Percentiles rank a stretch among this genome's conserved stretches.
Evolutionary conservation across 1,140 invertebrate genomes (phyloP).

Genomic region (Aphelenchoides besseyi): DNA sequence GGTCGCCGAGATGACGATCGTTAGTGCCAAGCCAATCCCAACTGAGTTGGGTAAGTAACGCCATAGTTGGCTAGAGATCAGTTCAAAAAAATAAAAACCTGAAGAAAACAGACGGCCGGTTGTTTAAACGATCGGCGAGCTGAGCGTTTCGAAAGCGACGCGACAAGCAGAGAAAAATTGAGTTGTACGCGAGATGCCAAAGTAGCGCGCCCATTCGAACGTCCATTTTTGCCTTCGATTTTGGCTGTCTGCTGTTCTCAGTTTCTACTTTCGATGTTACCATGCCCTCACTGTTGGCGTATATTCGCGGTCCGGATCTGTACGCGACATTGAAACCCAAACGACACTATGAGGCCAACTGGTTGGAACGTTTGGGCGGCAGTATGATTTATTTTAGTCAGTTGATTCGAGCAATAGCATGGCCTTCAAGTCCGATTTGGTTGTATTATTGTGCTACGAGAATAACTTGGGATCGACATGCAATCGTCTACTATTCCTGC

Average conservation of each 20-base stretch:
- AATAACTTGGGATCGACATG: no score
- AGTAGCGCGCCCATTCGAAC: not conserved
- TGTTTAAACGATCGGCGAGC: no score
- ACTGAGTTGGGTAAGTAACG: no score
- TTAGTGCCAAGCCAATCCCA: no score
- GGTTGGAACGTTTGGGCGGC: constrained; percentile 5
- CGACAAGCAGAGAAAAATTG: not conserved
- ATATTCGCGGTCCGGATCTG: constrained; percentile 2
- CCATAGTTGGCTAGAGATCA: no score
- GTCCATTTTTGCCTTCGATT: not conserved
- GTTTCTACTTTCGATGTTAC: not conserved
- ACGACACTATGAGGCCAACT: constrained; percentile 6
- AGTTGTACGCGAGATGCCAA: not conserved
- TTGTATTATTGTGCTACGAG: not conserved
- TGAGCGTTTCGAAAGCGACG: not conserved
- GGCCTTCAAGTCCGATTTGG: not conserved
- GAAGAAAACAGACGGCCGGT: no score
- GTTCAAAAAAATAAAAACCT: no score
- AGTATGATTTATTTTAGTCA: constrained; percentile 18
- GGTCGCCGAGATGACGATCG: no score
- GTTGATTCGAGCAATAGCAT: not conserved
- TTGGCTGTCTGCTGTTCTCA: not conserved
- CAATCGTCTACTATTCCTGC: not conserved
- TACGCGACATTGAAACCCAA: constrained; percentile 4
- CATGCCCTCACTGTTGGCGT: not conserved